Percentiles rank a stretch among this genome's conserved stretches.
Evolutionary conservation across 2,797 vertebrate species (phyloP).

Genomic region (Arnoldichthys spilopterus): DNA sequence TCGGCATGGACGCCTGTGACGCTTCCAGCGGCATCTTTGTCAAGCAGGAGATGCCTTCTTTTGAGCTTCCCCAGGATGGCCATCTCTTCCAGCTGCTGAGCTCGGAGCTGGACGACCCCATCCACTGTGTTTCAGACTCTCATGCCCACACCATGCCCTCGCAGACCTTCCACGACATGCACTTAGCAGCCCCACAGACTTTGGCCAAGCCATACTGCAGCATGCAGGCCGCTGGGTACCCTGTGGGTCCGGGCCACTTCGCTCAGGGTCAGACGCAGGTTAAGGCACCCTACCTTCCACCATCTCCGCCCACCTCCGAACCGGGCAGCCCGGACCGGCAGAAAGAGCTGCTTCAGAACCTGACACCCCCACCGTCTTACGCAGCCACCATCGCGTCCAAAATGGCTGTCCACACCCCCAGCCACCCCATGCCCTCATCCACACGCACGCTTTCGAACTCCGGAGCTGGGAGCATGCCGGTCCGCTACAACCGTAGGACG

Average conservation of each 20-base stretch:
- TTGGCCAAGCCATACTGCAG: slow-evolving; percentile 87
- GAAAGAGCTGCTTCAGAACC: slow-evolving; percentile 93
- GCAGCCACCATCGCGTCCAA: slow-evolving; percentile 97
- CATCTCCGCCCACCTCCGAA: slow-evolving; percentile 95
- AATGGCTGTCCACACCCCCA: slow-evolving; percentile 82
- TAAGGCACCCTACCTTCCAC: slow-evolving; percentile 90
- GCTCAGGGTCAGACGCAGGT: slow-evolving; percentile 68
- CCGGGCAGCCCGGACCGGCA: slow-evolving; percentile 96
- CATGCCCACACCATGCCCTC: slow-evolving; percentile 82
- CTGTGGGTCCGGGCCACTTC: slow-evolving; percentile 82
- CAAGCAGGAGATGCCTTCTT: slow-evolving; percentile 94
- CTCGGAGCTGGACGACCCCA: slow-evolving; percentile 88
- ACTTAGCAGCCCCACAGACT: slow-evolving; percentile 82
- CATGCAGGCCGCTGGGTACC: slow-evolving; percentile 80
- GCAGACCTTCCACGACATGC: slow-evolving; percentile 85
- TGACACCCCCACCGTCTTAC: slow-evolving; percentile 95
- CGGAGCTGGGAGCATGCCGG: slow-evolving; percentile 75
- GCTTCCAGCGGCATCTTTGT: slow-evolving; percentile 87
- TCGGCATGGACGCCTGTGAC: slow-evolving; percentile 58
- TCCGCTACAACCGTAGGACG: slow-evolving; percentile 95
- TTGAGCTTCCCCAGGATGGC: slow-evolving; percentile 88
- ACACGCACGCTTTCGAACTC: slow-evolving; percentile 46
- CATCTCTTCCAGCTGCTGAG: slow-evolving; percentile 95
- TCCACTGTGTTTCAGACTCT: slow-evolving; percentile 77
- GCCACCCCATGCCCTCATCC: slow-evolving; percentile 44